Evolutionary conservation across 1,140 invertebrate species (phyloP).

Genomic region (Diabrotica undecimpunctata): DNA sequence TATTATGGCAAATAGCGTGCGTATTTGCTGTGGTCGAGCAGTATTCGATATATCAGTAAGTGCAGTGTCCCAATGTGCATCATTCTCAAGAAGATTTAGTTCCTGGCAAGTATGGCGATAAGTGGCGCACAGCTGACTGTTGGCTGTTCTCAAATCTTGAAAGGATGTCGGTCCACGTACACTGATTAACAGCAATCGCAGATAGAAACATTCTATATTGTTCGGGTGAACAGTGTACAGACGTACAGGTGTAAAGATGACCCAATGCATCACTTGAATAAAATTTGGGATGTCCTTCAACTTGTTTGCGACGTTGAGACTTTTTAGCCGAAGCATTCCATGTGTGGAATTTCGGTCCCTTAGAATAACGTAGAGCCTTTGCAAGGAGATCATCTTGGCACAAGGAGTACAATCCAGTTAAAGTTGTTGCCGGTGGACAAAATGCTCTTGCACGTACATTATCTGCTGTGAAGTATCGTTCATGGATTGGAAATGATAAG

Average conservation of each 20-base stretch:
- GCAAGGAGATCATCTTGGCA: conserved; percentile 46
- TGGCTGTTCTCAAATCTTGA: conserved; percentile 47
- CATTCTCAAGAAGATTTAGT: too few relatives aligned
- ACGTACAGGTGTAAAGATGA: too few relatives aligned
- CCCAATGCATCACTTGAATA: conserved; percentile 28
- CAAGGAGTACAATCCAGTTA: conserved; percentile 46
- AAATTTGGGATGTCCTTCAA: neutral
- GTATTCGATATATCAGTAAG: conserved; percentile 45
- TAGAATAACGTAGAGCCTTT: conserved; percentile 47
- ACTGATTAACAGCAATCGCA: too few relatives aligned
- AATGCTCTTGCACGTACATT: neutral
- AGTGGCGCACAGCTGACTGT: conserved; percentile 41
- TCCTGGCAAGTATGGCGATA: too few relatives aligned
- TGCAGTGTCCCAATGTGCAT: conserved; percentile 46
- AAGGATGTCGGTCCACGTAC: conserved; percentile 50
- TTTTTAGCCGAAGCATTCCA: conserved; percentile 44
- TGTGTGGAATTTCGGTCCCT: conserved; percentile 47
- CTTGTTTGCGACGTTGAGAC: conserved; percentile 45
- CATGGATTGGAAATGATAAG: conserved; percentile 47
- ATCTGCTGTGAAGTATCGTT: conserved; percentile 39
- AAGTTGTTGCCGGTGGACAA: conserved; percentile 29
- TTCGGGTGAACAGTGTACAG: conserved; percentile 3
- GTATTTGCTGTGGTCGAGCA: conserved; percentile 46
- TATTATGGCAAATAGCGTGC: conserved; percentile 47
- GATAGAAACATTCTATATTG: conserved; percentile 47